These are phyloP conservation scores for Junonia oenone DNA, from an alignment of 2,888 invertebrate species.

Conservation along the genomic window DNA sequence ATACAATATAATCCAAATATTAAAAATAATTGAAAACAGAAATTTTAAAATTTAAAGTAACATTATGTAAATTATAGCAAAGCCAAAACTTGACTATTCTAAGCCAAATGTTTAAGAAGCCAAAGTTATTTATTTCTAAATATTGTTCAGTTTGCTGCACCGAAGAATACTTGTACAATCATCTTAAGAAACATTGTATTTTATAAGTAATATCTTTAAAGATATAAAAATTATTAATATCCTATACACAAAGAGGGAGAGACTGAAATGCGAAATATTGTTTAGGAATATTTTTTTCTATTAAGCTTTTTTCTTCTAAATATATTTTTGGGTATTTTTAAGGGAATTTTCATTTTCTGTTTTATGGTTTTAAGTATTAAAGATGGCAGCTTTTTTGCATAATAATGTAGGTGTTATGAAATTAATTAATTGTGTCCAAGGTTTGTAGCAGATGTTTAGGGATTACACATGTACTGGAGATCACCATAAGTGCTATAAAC, in stretches of 20 bases:
- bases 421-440: no score
- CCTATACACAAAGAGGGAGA: background rate
- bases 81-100: slow-evolving; percentile 11
- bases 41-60: background rate
- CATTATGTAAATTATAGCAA: background rate
- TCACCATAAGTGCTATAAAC: background rate
- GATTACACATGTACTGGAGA: background rate
- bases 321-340: no score
- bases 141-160: background rate
- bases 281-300: background rate
- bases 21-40: no score
- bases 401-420: no score
- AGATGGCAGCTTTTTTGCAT: no score
- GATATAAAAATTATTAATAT: background rate
- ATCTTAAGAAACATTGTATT: background rate
- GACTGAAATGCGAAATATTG: background rate
- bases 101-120: slow-evolving; percentile 9
- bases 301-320: no score
- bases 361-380: no score
- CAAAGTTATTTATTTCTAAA: slow-evolving; percentile 5
- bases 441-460: background rate
- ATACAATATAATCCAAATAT: background rate
- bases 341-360: no score
- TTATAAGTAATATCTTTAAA: background rate
- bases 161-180: background rate